Base-by-base conservation (phyloP, 2,113 vertebrate genomes). In the Cygnus atratus region DNA sequence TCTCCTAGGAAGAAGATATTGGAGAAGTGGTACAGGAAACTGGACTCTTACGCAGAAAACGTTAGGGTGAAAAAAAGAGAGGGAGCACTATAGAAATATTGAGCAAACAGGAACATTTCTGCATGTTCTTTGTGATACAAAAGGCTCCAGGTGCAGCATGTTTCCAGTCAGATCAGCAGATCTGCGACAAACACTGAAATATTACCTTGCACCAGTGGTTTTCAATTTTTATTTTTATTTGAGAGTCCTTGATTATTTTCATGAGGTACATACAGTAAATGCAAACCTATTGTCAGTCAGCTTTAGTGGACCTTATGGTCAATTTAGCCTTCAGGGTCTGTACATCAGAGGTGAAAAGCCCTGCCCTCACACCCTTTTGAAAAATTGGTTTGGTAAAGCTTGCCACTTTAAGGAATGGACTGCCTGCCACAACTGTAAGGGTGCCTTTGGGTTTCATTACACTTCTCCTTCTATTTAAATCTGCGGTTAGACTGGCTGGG, bases 381-480 rank as follows among this genome's bases (percentile, higher is more conserved):
- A 87, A 83, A 87, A 76, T 10, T 73, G 75, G 26, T 93, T 83
- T 77, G 44, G 31, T 81, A 62, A 85, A 76, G 25, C 52, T 84
- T 78, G 61, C 48, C 43, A 68, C 61, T 82, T 59, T 29, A 82
- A 81, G 74, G 54, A 72, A 31, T n/a, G 39, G 46, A 59, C n/a
- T 84, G 21, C 25, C 57, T 82, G 39, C 50, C 54, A 44, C 50
- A 85, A 35, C 29, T 19, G 8, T 46, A 75, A 72, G n/a, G 46
- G 20, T 71, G n/a, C 17, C 59, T 93, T 87, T 80, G 66, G 50
- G 80, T 86, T 88, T 81, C 41, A 48, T 81, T 67, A 59, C 29
- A 65, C 28, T 76, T 54, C 21, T 86, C 13, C 44, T 84, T 77
- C 63, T 90, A 43, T 95, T 94, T 92, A 88, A 63, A 86, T 63